A percentile compares a stretch with the other conserved stretches of the same genome.
Conservation (phyloP, 2,797 vertebrate genomes). For the Mus minutoides region DNA sequence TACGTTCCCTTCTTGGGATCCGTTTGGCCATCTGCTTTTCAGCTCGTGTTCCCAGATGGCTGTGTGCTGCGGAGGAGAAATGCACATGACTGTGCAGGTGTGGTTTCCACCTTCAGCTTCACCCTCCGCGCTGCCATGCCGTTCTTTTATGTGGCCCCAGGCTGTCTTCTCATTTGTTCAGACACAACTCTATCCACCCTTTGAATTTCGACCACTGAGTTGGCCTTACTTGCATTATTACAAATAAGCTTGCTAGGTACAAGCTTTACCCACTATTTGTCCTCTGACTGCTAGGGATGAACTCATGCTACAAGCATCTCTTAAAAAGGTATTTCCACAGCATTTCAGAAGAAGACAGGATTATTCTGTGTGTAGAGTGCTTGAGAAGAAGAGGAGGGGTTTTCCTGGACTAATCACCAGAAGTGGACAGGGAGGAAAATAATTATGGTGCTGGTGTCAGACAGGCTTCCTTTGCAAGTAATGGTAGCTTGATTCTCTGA, state of each 20-base stretch:
- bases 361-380: not conserved
- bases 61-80: not conserved
- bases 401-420: not conserved
- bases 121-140: not conserved
- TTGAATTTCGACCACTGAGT: not conserved
- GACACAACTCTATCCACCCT: not conserved
- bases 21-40: constrained; percentile 28
- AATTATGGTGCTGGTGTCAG: not conserved
- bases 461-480: not conserved
- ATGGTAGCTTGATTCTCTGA: not conserved
- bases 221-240: not conserved
- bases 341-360: not conserved
- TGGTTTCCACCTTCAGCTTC: constrained; percentile 42
- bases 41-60: not conserved
- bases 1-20: not conserved
- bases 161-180: constrained; percentile 44
- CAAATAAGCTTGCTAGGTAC: not conserved
- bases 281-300: not conserved
- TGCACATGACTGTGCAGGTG: constrained; percentile 5
- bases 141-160: not conserved
- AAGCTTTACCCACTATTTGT: not conserved
- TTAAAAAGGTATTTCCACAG: not conserved
- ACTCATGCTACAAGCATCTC: not conserved
- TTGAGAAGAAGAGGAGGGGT: not conserved
- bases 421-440: not conserved